phyloP scores from a whole-genome alignment of 2,888 invertebrate genomes.

The Polymixis flavicincta region DNA sequence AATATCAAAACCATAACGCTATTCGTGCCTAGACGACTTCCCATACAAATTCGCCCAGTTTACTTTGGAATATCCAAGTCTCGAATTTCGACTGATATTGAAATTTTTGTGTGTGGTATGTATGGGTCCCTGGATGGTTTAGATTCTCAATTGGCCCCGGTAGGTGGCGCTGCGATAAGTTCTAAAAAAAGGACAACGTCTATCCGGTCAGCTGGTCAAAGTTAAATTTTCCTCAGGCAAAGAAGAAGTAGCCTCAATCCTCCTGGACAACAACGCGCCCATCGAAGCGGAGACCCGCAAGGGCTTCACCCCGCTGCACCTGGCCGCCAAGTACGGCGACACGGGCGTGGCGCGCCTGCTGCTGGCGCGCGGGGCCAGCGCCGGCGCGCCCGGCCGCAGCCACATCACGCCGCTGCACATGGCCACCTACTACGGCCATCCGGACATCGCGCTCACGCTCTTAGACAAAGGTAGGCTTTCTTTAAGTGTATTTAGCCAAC shows the following conservation, averaged over 20 bases:
- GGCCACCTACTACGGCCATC: constrained; percentile 99
- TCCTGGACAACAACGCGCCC: constrained; percentile 97
- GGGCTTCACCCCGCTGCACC: constrained; percentile 99
- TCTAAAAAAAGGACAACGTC: no score
- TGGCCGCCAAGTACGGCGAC: constrained; percentile 99
- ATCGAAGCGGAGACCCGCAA: constrained; percentile 98
- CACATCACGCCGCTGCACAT: constrained; percentile 99
- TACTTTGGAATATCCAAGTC: no score
- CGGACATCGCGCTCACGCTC: constrained; percentile 96
- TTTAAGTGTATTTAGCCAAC: background rate
- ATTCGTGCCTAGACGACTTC: no score
- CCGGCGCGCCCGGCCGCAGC: constrained; percentile 97
- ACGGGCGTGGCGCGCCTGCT: constrained; percentile 96
- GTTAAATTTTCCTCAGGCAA: constrained; percentile 85
- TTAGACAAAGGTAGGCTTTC: constrained; percentile 94
- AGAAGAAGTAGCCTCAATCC: constrained; percentile 96
- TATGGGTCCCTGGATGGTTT: no score
- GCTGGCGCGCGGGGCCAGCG: constrained; percentile 96
- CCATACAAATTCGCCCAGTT: no score
- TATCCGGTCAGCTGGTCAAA: no score
- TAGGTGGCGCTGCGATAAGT: no score
- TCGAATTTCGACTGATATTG: no score
- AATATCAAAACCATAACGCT: no score
- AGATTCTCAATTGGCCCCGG: no score
- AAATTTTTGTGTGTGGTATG: no score